Percentiles rank a stretch among this genome's conserved stretches.
These are phyloP conservation scores for Laodelphax striatellus DNA, from an alignment of 1,140 invertebrate genomes.

Conservation along the genomic window DNA sequence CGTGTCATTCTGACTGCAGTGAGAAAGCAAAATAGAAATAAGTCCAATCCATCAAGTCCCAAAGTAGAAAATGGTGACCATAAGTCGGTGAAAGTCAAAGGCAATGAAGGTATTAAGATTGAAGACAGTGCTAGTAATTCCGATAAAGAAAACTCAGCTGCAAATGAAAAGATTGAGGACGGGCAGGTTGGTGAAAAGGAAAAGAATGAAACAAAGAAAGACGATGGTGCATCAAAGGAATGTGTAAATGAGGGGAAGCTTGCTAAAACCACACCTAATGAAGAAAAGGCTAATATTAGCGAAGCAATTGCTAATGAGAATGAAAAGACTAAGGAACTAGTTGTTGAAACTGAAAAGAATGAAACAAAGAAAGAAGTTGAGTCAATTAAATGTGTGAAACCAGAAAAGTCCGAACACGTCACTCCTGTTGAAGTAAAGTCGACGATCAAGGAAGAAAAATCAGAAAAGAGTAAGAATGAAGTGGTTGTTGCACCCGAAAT, in stretches of 20 bases:
- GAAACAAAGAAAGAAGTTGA: constrained; percentile 11
- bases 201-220: neutral
- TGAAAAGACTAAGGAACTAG: constrained; percentile 3
- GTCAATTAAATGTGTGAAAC: neutral
- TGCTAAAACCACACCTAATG: neutral
- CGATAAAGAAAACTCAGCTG: no score
- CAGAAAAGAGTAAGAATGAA: no score
- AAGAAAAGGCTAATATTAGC: neutral
- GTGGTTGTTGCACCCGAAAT: neutral
- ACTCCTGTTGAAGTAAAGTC: no score
- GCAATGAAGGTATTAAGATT: no score
- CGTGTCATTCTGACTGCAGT: neutral
- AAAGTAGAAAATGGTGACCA: no score
- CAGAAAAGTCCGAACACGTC: neutral
- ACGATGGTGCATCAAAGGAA: neutral
- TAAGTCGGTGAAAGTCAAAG: no score
- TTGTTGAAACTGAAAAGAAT: neutral
- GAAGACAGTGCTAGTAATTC: no score
- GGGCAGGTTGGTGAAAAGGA: neutral
- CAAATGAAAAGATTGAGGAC: no score
- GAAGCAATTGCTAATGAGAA: neutral
- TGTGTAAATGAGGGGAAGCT: no score
- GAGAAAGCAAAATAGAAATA: neutral
- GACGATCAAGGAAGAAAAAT: no score
- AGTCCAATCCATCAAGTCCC: no score